Evolutionary conservation across 2,113 vertebrate species (phyloP).

Genomic region (Ammodytes dubius): DNA sequence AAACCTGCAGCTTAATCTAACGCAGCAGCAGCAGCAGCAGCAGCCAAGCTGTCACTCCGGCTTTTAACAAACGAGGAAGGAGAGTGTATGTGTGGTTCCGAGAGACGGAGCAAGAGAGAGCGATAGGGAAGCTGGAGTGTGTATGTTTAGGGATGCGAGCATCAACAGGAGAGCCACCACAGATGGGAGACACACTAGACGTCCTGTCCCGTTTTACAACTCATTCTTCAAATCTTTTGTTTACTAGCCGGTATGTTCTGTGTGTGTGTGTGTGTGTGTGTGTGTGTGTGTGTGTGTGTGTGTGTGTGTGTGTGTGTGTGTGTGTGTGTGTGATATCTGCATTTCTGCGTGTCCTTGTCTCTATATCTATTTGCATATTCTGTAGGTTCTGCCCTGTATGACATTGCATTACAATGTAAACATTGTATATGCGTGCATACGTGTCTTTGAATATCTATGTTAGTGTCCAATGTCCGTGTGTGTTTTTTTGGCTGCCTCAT

Average conservation of each 20-base stretch:
- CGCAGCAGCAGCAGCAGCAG: conserved; percentile 66
- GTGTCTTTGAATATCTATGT: conserved; percentile 1
- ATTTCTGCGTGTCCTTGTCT: conserved; percentile 49
- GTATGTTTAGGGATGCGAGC: conserved; percentile 52
- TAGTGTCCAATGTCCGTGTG: conserved; percentile 5
- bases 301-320: conserved; percentile 24
- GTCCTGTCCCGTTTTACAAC: conserved; percentile 50
- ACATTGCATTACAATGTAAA: conserved; percentile 30
- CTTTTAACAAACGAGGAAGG: conserved; percentile 67
- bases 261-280: conserved; percentile 29
- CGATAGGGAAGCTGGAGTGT: conserved; percentile 48
- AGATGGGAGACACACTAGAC: conserved; percentile 64
- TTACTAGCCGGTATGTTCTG: conserved; percentile 63
- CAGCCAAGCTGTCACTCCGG: conserved; percentile 78
- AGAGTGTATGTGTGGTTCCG: conserved; percentile 63
- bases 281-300: conserved; percentile 32
- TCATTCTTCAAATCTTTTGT: conserved; percentile 62
- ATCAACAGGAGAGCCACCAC: conserved; percentile 67
- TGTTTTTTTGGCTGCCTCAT: conserved; percentile 35
- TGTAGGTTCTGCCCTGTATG: conserved; percentile 16
- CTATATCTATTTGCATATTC: conserved; percentile 2
- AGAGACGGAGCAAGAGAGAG: conserved; percentile 18
- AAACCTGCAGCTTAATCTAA: conserved; percentile 82
- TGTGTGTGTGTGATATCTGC: conserved; percentile 45
- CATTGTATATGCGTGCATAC: background rate